These are phyloP conservation scores for Actinia equina DNA, from an alignment of 64 coral and sea anemone genomes.

Conservation along the genomic window DNA sequence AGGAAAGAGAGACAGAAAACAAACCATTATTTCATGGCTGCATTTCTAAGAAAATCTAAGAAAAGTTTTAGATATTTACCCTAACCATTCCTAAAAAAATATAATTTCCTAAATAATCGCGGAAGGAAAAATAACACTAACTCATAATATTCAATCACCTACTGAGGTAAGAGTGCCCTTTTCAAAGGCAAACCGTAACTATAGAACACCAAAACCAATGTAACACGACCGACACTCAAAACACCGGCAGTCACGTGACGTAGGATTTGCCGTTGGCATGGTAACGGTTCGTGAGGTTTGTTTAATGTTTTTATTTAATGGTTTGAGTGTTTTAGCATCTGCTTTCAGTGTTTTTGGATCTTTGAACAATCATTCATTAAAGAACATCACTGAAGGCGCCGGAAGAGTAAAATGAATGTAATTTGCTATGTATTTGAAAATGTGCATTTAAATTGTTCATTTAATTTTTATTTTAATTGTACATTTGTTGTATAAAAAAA, in stretches of 20 bases:
- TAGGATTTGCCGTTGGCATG: conserved; percentile 10
- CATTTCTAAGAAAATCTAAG: neutral
- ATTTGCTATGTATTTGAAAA: neutral
- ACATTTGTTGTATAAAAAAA: too few relatives aligned
- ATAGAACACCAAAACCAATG: neutral
- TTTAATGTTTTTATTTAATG: neutral
- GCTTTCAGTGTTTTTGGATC: neutral
- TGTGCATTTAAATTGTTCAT: neutral
- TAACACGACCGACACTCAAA: neutral
- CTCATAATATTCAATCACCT: neutral
- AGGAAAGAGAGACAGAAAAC: neutral
- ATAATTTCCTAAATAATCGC: neutral
- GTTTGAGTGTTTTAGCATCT: conserved; percentile 7
- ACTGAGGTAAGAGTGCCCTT: neutral
- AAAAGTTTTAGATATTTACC: neutral
- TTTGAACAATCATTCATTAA: neutral
- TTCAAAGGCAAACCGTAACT: conserved; percentile 1
- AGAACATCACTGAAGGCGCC: neutral
- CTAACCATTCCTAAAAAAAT: neutral
- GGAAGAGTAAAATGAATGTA: neutral
- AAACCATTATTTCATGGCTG: neutral
- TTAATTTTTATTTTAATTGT: too few relatives aligned
- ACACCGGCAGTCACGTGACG: neutral
- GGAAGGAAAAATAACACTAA: neutral
- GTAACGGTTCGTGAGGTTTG: neutral